Percentiles rank a stretch among this genome's conserved stretches.
These are phyloP conservation scores for Ceratoteleas bidentatus DNA, from an alignment of 1,140 invertebrate species.

Conservation along the genomic window DNA sequence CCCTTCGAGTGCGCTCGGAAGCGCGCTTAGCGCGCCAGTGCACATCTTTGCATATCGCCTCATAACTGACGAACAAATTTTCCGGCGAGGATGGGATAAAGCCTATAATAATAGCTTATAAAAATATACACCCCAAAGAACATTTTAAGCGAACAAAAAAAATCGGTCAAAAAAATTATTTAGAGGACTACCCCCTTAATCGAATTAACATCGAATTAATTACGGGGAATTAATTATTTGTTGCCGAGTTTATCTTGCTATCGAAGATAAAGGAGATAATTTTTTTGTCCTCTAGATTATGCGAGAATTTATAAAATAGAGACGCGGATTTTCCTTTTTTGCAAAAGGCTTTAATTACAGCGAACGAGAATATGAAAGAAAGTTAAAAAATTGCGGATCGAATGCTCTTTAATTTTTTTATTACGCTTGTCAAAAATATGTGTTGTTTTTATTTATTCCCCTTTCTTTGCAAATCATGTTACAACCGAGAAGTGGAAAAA, in stretches of 20 bases:
- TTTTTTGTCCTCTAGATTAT: constrained; percentile 5
- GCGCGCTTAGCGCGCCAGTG: too few relatives aligned
- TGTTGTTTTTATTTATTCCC: neutral
- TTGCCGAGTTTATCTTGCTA: constrained; percentile 23
- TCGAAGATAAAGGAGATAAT: constrained; percentile 23
- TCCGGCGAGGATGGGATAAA: too few relatives aligned
- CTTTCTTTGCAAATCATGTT: too few relatives aligned
- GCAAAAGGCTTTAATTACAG: constrained; percentile 5
- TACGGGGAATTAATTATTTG: constrained; percentile 19
- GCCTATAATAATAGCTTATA: too few relatives aligned
- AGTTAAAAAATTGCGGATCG: constrained; percentile 1
- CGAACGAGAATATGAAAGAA: neutral
- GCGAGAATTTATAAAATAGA: neutral
- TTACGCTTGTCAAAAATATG: neutral
- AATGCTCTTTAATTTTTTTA: neutral
- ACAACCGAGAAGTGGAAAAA: too few relatives aligned
- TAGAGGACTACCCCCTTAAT: constrained; percentile 30
- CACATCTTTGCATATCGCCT: too few relatives aligned
- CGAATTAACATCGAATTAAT: constrained; percentile 17
- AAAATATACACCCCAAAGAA: too few relatives aligned
- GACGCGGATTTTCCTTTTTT: constrained; percentile 7
- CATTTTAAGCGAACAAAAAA: too few relatives aligned
- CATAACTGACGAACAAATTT: too few relatives aligned
- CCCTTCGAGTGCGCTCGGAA: too few relatives aligned
- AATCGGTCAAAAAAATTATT: too few relatives aligned